These are phyloP conservation scores for Danionella cerebrum DNA, from an alignment of 2,113 vertebrate species.

Conservation along the genomic window DNA sequence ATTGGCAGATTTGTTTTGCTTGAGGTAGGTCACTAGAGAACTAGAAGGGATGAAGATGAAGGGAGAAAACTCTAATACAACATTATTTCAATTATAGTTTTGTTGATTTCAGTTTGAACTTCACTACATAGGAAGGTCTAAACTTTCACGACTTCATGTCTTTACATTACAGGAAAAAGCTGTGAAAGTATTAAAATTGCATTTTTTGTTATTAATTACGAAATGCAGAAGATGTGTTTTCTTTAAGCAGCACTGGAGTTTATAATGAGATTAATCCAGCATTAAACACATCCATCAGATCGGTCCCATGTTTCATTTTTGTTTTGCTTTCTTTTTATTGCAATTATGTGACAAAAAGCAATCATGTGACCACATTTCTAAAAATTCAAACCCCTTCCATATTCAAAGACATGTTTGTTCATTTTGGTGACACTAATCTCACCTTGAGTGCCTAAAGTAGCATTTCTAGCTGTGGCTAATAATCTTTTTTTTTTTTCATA, in stretches of 20 bases:
- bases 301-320: too few species aligned
- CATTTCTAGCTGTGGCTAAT: neutral
- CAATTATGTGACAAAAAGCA: neutral
- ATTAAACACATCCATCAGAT: neutral
- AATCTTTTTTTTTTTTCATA: neutral
- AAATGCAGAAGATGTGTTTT: neutral
- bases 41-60: too few species aligned
- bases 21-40: too few species aligned
- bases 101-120: too few species aligned
- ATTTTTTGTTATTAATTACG: neutral
- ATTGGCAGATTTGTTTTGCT: too few species aligned
- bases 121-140: too few species aligned
- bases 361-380: neutral
- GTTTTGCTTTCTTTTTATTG: too few species aligned
- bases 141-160: too few species aligned
- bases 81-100: too few species aligned
- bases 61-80: too few species aligned
- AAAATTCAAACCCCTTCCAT: neutral
- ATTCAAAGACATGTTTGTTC: neutral
- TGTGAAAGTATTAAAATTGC: slow-evolving; percentile 37
- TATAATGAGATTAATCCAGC: neutral
- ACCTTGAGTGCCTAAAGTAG: neutral
- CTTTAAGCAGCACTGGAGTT: neutral
- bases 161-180: slow-evolving; percentile 2
- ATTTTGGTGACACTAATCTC: slow-evolving; percentile 32